Conservation (phyloP, 2,113 vertebrate species). For the Perccottus glenii region DNA sequence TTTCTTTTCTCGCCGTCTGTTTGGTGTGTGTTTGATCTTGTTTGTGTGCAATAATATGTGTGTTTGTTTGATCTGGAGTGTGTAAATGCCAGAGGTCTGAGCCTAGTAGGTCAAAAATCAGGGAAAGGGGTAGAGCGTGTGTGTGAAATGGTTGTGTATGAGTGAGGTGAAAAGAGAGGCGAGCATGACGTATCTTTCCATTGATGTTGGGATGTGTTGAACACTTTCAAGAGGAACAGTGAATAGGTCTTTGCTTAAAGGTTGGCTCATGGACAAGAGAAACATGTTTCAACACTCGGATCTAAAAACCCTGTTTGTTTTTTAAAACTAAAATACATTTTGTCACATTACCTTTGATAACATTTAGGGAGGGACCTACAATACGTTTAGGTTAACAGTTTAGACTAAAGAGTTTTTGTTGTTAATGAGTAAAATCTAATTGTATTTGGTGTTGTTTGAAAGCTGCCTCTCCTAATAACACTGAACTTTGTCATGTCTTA, state of each 20-base stretch:
- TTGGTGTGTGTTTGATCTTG: slow-evolving; percentile 51
- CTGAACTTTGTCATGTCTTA: too few relatives aligned
- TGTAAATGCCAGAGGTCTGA: slow-evolving; percentile 77
- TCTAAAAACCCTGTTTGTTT: too few relatives aligned
- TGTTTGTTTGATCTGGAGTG: slow-evolving; percentile 74
- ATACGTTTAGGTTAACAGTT: too few relatives aligned
- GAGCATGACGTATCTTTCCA: slow-evolving; percentile 43
- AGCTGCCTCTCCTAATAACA: too few relatives aligned
- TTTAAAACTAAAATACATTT: too few relatives aligned
- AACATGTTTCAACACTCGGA: slow-evolving; percentile 3
- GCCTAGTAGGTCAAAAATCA: slow-evolving; percentile 64
- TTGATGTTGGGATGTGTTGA: slow-evolving; percentile 66
- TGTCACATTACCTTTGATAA: too few relatives aligned
- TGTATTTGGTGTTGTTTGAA: too few relatives aligned
- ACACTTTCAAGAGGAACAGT: slow-evolving; percentile 53
- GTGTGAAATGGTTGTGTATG: slow-evolving; percentile 11
- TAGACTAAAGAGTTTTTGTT: too few relatives aligned
- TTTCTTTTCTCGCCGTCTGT: slow-evolving; percentile 21
- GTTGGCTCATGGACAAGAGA: background rate
- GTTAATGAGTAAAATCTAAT: too few relatives aligned
- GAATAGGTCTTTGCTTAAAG: slow-evolving; percentile 23
- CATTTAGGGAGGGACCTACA: too few relatives aligned
- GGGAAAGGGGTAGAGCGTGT: slow-evolving; percentile 18
- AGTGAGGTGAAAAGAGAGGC: background rate
- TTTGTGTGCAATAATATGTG: slow-evolving; percentile 29